These are phyloP conservation scores for Oceanodroma tethys DNA, from an alignment of 2,113 vertebrate genomes.

Conservation along the genomic window DNA sequence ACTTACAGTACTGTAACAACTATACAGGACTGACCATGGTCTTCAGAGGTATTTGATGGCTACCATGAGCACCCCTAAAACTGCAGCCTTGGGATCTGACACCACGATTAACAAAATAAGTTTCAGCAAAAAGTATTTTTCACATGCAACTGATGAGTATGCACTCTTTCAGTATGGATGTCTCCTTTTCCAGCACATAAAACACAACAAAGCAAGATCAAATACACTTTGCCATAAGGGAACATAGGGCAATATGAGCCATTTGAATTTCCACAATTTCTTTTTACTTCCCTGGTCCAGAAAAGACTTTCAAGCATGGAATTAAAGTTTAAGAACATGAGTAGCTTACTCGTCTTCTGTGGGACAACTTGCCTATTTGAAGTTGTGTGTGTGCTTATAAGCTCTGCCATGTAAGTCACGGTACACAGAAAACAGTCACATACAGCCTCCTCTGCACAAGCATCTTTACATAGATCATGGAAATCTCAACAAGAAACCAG, in stretches of 20 bases:
- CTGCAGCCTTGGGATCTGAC: not conserved
- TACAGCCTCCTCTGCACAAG: not conserved
- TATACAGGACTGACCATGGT: not conserved
- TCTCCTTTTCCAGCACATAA: not conserved
- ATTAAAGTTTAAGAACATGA: not conserved
- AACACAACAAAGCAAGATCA: not conserved
- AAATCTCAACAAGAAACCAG: not conserved
- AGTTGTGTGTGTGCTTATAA: not conserved
- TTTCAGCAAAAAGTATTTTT: not conserved
- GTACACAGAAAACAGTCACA: not conserved
- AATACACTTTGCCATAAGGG: not conserved
- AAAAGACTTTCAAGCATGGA: not conserved
- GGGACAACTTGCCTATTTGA: not conserved
- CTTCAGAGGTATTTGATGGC: not conserved
- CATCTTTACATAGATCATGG: not conserved
- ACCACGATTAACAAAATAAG: not conserved
- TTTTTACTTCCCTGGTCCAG: not conserved
- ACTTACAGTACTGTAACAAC: not conserved
- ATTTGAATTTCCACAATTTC: not conserved
- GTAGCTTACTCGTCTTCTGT: not conserved
- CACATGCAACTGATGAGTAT: not conserved
- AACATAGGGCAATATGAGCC: not conserved
- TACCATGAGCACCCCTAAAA: not conserved
- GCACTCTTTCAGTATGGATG: not conserved
- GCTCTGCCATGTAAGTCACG: fast-evolving